A percentile compares a stretch with the other conserved stretches of the same genome.
phyloP scores from a whole-genome alignment of 1,140 invertebrate genomes.

The Coelopa frigida region DNA sequence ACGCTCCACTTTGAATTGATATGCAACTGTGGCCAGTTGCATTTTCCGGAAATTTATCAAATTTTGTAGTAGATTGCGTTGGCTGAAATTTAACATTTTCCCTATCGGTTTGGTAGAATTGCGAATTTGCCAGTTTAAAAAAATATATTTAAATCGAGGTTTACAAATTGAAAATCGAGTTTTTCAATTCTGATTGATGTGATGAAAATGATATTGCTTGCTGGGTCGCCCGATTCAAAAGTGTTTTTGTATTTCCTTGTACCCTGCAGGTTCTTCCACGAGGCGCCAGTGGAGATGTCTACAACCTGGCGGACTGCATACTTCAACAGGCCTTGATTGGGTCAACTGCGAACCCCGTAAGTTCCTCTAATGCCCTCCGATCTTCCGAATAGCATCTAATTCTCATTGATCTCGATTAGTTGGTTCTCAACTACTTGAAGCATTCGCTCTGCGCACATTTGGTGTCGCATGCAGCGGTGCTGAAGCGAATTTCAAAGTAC shows the following conservation, averaged over 20 bases:
- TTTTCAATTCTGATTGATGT: not conserved
- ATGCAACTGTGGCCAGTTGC: conserved; percentile 10
- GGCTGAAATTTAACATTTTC: conserved; percentile 4
- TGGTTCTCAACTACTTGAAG: conserved; percentile 85
- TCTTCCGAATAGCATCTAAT: not conserved
- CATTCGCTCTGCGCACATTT: conserved; percentile 85
- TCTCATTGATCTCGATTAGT: conserved; percentile 40
- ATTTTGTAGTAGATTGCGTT: conserved; percentile 11
- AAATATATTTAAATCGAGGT: no score
- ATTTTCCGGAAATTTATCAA: not conserved
- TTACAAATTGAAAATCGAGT: not conserved
- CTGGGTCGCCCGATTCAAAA: not conserved
- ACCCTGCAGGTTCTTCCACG: conserved; percentile 59
- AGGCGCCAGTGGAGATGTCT: conserved; percentile 84
- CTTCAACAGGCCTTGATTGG: conserved; percentile 88
- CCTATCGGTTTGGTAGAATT: not conserved
- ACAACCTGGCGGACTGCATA: conserved; percentile 86
- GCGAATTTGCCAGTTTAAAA: no score
- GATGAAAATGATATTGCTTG: not conserved
- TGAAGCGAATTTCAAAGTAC: conserved; percentile 83
- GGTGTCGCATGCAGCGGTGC: conserved; percentile 81
- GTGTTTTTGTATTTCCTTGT: not conserved
- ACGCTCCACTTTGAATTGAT: conserved; percentile 28
- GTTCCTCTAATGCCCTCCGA: not conserved
- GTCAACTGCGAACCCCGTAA: conserved; percentile 69